These are phyloP conservation scores for Caenorhabditis remanei DNA, from an alignment of 1,140 invertebrate species.

Conservation along the genomic window DNA sequence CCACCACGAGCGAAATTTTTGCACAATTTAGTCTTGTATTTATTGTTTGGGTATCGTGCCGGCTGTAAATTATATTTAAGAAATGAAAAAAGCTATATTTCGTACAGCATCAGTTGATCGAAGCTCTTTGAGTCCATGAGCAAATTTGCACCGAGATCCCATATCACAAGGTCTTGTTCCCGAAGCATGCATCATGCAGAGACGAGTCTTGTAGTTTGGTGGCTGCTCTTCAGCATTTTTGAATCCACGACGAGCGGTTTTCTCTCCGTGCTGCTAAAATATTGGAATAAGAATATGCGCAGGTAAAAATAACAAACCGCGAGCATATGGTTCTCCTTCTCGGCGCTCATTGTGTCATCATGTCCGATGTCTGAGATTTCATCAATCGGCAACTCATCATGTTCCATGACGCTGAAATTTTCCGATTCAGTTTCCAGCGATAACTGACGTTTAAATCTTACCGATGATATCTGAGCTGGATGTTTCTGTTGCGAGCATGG, in stretches of 20 bases:
- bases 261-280: not conserved
- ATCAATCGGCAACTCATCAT: constrained; percentile 35
- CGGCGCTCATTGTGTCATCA: constrained; percentile 32
- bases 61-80: not conserved
- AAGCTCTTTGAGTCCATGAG: constrained; percentile 36
- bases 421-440: not conserved
- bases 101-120: constrained; percentile 18
- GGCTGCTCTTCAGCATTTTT: not conserved
- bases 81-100: too few relatives aligned
- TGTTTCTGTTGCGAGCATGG: constrained; percentile 22
- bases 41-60: constrained; percentile 44
- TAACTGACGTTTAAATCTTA: not conserved
- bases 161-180: constrained; percentile 25
- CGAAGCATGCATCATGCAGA: constrained; percentile 39
- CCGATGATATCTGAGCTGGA: constrained; percentile 39
- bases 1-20: constrained; percentile 5
- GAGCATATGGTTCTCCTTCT: constrained; percentile 7
- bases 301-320: not conserved
- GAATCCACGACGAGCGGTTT: not conserved
- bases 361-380: constrained; percentile 14
- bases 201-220: constrained; percentile 44
- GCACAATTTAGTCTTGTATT: constrained; percentile 55
- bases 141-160: constrained; percentile 39
- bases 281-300: not conserved
- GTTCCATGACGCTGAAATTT: constrained; percentile 34